These are phyloP conservation scores for Rhagoletis zephyria DNA, from an alignment of 1,140 invertebrate genomes.

Conservation along the genomic window DNA sequence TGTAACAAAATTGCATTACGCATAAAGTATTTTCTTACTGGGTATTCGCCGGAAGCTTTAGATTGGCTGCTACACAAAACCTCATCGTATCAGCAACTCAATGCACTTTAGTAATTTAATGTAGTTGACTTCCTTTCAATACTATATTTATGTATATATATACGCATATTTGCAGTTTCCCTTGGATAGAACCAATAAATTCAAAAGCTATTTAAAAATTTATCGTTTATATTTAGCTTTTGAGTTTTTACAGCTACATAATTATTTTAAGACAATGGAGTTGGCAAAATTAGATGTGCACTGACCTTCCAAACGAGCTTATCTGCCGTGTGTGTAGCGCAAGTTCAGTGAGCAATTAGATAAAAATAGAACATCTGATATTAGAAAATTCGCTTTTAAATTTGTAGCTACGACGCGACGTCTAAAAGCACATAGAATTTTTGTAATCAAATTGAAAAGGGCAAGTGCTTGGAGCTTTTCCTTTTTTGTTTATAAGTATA, in stretches of 20 bases:
- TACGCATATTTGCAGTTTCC: too few relatives aligned
- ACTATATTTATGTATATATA: background rate
- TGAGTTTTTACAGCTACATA: background rate
- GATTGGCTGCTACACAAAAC: background rate
- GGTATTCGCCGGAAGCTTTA: background rate
- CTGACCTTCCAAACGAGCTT: background rate
- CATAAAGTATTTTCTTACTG: background rate
- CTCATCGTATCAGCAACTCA: background rate
- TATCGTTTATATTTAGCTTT: background rate
- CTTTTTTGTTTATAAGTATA: too few relatives aligned
- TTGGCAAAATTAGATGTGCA: slow-evolving; percentile 10
- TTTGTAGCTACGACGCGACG: too few relatives aligned
- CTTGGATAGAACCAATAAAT: background rate
- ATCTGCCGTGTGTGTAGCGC: background rate
- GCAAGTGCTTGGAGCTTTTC: too few relatives aligned
- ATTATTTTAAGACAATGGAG: background rate
- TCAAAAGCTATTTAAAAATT: slow-evolving; percentile 21
- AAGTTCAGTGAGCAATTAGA: background rate
- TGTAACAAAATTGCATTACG: too few relatives aligned
- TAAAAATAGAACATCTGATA: background rate
- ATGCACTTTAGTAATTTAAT: background rate
- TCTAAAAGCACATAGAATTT: too few relatives aligned
- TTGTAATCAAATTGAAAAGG: too few relatives aligned
- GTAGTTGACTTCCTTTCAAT: background rate
- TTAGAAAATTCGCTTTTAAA: too few relatives aligned